Conservation (phyloP, 2,797 vertebrate genomes). For the Typhlichthys subterraneus region DNA sequence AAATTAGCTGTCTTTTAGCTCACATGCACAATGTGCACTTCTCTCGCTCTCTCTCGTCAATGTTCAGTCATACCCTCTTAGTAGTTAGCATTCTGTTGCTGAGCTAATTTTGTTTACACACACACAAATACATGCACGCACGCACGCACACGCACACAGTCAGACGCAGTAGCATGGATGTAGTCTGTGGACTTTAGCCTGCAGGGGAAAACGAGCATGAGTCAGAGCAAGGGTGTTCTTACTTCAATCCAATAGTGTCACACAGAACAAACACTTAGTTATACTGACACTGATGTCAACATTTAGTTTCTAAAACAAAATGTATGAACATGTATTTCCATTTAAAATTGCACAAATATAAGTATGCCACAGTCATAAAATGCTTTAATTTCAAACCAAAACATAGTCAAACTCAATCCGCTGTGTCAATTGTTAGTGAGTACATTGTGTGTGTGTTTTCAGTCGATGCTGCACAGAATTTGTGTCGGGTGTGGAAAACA, state of each 20-base stretch:
- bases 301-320: neutral
- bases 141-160: slow-evolving; percentile 14
- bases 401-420: neutral
- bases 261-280: neutral
- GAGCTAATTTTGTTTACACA: slow-evolving; percentile 7
- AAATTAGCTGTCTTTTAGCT: slow-evolving; percentile 1
- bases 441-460: slow-evolving; percentile 1
- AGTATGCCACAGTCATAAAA: too few species aligned
- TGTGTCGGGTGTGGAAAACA: slow-evolving; percentile 53
- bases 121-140: slow-evolving; percentile 1
- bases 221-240: slow-evolving; percentile 25
- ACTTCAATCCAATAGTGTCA: neutral
- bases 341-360: too few species aligned
- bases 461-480: slow-evolving; percentile 35
- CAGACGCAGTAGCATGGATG: slow-evolving; percentile 26
- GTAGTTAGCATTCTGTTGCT: slow-evolving; percentile 19
- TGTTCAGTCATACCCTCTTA: slow-evolving; percentile 23
- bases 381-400: neutral
- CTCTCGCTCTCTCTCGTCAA: slow-evolving; percentile 15
- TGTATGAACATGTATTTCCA: neutral
- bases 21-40: neutral
- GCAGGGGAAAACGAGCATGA: slow-evolving; percentile 26
- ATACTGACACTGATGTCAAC: too few species aligned
- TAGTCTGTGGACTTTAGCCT: slow-evolving; percentile 33
- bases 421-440: slow-evolving; percentile 1